Base-by-base conservation (phyloP, 2,888 invertebrate species). In the Acleris laterana region DNA sequence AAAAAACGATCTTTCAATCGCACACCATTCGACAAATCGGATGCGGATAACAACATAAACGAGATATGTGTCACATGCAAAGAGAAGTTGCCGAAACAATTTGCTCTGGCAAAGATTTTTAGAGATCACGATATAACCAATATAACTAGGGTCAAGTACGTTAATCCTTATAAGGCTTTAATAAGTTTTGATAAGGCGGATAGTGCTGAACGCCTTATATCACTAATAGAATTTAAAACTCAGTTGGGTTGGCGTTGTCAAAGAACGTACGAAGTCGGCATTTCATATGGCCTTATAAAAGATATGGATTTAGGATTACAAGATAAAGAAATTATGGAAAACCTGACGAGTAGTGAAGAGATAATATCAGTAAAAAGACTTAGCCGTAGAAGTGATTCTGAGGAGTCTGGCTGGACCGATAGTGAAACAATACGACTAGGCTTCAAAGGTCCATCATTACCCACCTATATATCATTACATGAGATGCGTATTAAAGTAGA, bases 231-330 rank as follows among this genome's bases (percentile, higher is more conserved):
- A 68, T 17, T 5, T 38, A 16, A 49, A 13, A 50, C 58, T 13
- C 62, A 63, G 25, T 48, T 70, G 55, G 71, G 70, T 0, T 70
- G 51, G 25, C 64, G 62, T 51, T 63, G 68, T 32, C 71, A 71
- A 20, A 56, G 50, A 48, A 53, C 67, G 5, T 20, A 62, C 38
- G 73, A 75, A 25, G 19, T 53, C 2, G 59, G 46, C 16, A 3
- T 68, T 13, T 70, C 71, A 1, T 75, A 72, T 59, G 75, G 74
- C 5, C 44, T 75, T 1, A 69, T 75, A 1, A 72, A 62, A 64
- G 67, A 72, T 22, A 53, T 77, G 1, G 75, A 77, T 5, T 1
- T 73, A 1, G 72, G 74, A 0, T 44, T 72, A 46, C 48, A 46
- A 5, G 72, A 74, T 9, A 25, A 71, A 28, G 74, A 73, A 9